phyloP scores from a whole-genome alignment of 2,797 vertebrate genomes.

The Glossophaga mutica region DNA sequence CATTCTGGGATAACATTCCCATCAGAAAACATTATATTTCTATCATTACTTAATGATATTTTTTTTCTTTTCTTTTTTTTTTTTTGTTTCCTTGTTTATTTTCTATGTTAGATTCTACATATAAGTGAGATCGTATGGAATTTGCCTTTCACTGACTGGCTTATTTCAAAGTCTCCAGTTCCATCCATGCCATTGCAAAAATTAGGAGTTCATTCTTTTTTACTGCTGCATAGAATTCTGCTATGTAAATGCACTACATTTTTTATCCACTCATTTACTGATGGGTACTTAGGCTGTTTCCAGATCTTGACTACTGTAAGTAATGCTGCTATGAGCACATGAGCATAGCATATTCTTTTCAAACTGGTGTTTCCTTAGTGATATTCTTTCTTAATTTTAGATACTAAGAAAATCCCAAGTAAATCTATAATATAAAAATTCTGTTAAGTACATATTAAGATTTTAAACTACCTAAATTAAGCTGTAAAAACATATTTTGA shows the following conservation, averaged over 20 bases:
- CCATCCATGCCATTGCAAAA: background rate
- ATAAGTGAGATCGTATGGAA: background rate
- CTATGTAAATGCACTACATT: background rate
- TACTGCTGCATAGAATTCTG: background rate
- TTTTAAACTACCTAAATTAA: slow-evolving; percentile 24
- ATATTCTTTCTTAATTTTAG: background rate
- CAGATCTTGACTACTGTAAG: background rate
- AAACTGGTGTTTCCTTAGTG: background rate
- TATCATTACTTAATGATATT: background rate
- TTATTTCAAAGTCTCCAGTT: background rate
- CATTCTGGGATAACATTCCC: background rate
- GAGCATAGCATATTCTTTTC: background rate
- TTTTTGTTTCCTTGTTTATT: background rate
- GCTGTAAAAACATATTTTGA: background rate
- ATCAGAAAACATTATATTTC: background rate
- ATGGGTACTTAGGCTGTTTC: background rate
- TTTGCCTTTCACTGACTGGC: background rate
- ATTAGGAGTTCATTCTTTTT: background rate
- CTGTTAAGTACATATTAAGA: background rate
- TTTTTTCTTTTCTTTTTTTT: background rate
- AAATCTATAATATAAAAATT: background rate
- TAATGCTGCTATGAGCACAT: background rate
- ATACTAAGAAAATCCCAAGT: background rate
- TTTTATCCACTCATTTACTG: background rate
- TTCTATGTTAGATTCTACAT: background rate